Evolutionary conservation across 2,113 vertebrate species (phyloP).

Genomic region (Entelurus aequoreus): DNA sequence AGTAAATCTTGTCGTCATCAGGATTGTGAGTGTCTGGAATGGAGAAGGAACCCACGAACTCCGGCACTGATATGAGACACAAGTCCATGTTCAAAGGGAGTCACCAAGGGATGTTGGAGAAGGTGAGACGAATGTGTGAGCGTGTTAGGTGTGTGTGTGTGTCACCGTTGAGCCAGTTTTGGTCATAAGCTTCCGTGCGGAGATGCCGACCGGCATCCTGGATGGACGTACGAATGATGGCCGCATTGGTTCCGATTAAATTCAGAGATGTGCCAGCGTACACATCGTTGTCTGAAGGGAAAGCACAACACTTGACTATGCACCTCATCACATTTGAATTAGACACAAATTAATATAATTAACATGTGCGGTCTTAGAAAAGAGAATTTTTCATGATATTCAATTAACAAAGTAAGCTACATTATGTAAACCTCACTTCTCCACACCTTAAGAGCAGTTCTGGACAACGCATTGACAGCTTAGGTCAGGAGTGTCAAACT

Average conservation of each 20-base stretch:
- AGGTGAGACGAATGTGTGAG: background rate
- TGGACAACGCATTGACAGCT: too few species aligned
- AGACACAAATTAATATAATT: too few species aligned
- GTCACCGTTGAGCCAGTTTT: conserved; percentile 81
- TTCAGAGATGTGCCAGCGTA: conserved; percentile 81
- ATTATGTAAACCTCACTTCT: too few species aligned
- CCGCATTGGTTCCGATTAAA: conserved; percentile 81
- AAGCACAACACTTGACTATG: too few species aligned
- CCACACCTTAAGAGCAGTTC: too few species aligned
- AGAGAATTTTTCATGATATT: too few species aligned
- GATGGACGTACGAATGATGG: conserved; percentile 76
- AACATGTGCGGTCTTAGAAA: too few species aligned
- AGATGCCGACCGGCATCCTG: conserved; percentile 68
- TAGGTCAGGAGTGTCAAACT: too few species aligned
- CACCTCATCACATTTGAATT: too few species aligned
- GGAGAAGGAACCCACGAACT: conserved; percentile 73
- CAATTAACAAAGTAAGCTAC: too few species aligned
- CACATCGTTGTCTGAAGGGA: conserved; percentile 69
- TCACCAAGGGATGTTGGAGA: too few species aligned
- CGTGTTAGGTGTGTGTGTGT: background rate
- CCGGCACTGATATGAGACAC: conserved; percentile 64
- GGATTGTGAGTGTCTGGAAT: conserved; percentile 80
- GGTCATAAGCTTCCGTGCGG: conserved; percentile 80
- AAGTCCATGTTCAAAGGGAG: background rate
- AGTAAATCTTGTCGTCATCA: conserved; percentile 81